Base-by-base conservation (phyloP, 2,797 vertebrate species). In the Myoxocephalus aenaeus region DNA sequence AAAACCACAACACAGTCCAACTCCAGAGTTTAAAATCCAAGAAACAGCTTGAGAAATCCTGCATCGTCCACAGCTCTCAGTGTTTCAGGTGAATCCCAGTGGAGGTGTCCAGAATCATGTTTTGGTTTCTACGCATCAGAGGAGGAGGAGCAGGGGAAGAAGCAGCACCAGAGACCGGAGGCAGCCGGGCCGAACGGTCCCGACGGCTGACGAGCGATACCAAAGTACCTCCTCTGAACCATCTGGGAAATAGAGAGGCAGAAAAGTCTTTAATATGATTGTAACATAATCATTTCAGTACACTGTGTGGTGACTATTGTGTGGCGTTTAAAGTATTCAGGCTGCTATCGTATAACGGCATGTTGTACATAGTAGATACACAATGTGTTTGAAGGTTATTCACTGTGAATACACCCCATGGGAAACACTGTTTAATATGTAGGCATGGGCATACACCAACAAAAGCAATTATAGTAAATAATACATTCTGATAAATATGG, bases 141-240 rank as follows among this genome's bases (percentile, higher is more conserved):
- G 51, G 58, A 84, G 18, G 59, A 86, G 51, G 10, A 91, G 56
- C 34, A 87, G 56, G 7, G 44, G 50, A 14, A 88, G 65, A 22
- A 92, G 76, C 51, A 83, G 71, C 4, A 34, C 53, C 51, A 87
- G 36, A 56, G 0, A 79, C 74, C 92, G 50, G 3, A 80, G 75
- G 32, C 51, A 54, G 29, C 29, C 0, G 0, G 59, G 78, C 54
- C 79, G 64, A 29, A 73, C 27, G 11, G 77, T 75, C 84, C 77
- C 77, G 57, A 73, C 61, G 0, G 92, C 93, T 5, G 84, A 89
- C 2, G 95, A 95, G 29, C 73, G 74, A 53, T 90, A 86, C 86
- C 91, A 87, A 11, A 70, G 92, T 40, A 95, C 93, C 83, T 94
- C 94, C 9, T 95, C 90, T 0, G 88, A 93, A 67, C 90, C 87